Evolutionary conservation across 2,113 vertebrate species (phyloP).

Genomic region (Gnathonemus longibarbis): DNA sequence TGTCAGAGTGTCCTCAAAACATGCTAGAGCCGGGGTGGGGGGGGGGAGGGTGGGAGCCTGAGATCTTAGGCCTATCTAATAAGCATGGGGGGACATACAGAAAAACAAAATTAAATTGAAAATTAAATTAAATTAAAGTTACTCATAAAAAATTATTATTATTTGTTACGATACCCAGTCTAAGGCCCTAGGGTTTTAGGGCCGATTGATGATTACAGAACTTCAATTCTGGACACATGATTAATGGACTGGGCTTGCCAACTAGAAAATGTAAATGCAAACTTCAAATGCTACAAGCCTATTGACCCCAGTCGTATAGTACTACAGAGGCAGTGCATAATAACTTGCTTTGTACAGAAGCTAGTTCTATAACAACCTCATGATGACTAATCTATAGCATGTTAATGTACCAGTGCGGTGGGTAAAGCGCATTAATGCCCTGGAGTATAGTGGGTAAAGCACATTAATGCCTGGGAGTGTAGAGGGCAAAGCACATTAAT

Average conservation of each 20-base stretch:
- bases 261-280: not conserved
- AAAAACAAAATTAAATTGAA: not conserved
- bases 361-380: not conserved
- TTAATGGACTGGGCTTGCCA: not conserved
- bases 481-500: not conserved
- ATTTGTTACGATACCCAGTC: not conserved
- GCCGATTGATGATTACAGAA: not conserved
- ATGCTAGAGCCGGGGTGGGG: not conserved
- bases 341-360: not conserved
- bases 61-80: not conserved
- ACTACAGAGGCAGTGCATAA: not conserved
- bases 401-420: not conserved
- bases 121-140: not conserved
- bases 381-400: not conserved
- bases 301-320: not conserved
- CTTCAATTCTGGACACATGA: not conserved
- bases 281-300: not conserved
- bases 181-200: too few species aligned
- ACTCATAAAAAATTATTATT: not conserved
- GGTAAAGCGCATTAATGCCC: not conserved
- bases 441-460: not conserved
- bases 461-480: too few species aligned
- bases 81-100: not conserved
- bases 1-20: not conserved
- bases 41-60: not conserved